Conservation (phyloP, 2,797 vertebrate genomes). For the Lagodon rhomboides region DNA sequence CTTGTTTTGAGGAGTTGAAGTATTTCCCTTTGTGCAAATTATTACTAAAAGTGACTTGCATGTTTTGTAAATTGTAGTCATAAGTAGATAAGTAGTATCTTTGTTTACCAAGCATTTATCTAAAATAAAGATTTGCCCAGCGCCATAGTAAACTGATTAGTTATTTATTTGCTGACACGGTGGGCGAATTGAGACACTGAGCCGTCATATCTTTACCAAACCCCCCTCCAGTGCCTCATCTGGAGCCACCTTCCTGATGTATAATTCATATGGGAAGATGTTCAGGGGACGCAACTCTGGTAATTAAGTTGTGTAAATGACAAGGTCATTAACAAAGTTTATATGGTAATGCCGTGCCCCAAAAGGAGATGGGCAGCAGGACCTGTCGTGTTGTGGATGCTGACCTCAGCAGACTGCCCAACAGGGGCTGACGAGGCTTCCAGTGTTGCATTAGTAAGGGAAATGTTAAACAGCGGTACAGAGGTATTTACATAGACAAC, state of each 20-base stretch:
- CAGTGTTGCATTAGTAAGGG: conserved; percentile 78
- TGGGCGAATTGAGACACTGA: conserved; percentile 27
- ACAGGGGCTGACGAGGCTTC: conserved; percentile 78
- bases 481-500: conserved; percentile 70
- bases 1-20: not conserved
- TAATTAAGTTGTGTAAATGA: conserved; percentile 86
- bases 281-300: conserved; percentile 71
- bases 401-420: conserved; percentile 82
- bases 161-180: conserved; percentile 30
- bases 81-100: not conserved
- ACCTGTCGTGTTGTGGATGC: conserved; percentile 75
- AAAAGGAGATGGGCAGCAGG: conserved; percentile 68
- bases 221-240: conserved; percentile 37
- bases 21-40: not conserved
- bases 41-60: not conserved
- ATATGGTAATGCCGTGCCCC: conserved; percentile 82
- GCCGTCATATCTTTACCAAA: conserved; percentile 31
- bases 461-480: conserved; percentile 80
- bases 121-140: not conserved
- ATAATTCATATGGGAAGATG: conserved; percentile 80
- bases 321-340: conserved; percentile 87
- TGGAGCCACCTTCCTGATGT: conserved; percentile 65
- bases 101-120: conserved; percentile 9
- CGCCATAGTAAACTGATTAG: not conserved
- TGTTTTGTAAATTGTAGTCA: not conserved